Conservation (phyloP, 2,888 invertebrate species). For the Sceliomorpha sp. region DNA sequence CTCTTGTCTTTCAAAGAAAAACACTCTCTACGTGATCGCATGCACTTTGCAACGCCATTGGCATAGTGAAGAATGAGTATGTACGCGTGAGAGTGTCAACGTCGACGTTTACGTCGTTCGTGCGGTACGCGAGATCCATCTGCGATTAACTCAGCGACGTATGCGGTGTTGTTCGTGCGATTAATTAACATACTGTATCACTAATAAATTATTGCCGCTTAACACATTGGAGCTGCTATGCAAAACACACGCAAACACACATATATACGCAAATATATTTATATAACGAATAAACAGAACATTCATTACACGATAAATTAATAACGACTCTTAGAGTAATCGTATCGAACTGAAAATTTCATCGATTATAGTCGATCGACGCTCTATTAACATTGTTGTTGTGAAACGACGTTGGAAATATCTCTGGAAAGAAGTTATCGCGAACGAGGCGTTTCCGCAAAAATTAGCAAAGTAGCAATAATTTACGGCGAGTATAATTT, state of each 20-base stretch:
- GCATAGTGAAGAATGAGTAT: slow-evolving; percentile 9
- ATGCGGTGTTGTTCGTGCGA: neutral
- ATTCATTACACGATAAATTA: too few relatives aligned
- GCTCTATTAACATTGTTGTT: too few relatives aligned
- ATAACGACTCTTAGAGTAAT: too few relatives aligned
- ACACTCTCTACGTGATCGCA: slow-evolving; percentile 27
- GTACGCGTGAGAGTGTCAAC: slow-evolving; percentile 23
- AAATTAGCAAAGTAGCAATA: neutral
- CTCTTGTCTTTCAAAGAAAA: slow-evolving; percentile 22
- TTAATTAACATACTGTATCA: neutral
- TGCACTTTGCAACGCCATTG: slow-evolving; percentile 18
- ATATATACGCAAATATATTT: too few relatives aligned
- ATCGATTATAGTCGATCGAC: too few relatives aligned
- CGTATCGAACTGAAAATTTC: too few relatives aligned
- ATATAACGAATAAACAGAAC: too few relatives aligned
- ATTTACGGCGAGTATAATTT: neutral
- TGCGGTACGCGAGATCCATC: slow-evolving; percentile 33
- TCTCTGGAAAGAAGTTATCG: too few relatives aligned
- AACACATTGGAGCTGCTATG: too few relatives aligned
- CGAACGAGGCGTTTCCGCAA: too few relatives aligned
- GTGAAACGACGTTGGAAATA: too few relatives aligned
- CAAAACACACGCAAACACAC: too few relatives aligned
- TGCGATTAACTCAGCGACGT: slow-evolving; percentile 13
- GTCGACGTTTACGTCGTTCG: slow-evolving; percentile 18
- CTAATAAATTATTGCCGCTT: neutral